Percentiles rank a stretch among this genome's conserved stretches.
Conservation (phyloP, 2,888 invertebrate species). For the Lasioglossum oenotherae region DNA sequence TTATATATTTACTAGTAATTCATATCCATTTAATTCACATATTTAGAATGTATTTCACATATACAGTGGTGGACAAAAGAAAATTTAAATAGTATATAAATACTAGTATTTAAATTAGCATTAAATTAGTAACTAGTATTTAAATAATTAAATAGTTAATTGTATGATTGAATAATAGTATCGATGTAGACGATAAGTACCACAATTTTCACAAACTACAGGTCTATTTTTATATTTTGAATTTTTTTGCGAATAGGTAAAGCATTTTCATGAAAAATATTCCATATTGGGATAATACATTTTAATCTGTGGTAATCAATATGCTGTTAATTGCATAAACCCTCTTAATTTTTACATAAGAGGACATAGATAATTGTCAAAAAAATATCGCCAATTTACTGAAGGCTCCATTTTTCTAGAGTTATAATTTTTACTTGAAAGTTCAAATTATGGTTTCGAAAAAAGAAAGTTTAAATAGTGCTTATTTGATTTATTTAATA, state of each 20-base stretch:
- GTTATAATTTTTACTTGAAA: background rate
- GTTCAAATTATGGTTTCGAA: background rate
- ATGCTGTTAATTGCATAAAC: background rate
- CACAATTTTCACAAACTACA: too few relatives aligned
- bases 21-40: background rate
- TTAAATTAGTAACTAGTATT: too few relatives aligned
- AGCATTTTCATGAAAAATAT: too few relatives aligned
- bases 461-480: background rate
- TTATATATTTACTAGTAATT: background rate
- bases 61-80: background rate
- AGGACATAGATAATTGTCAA: background rate
- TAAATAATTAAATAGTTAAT: too few relatives aligned
- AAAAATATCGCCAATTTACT: background rate
- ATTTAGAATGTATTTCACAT: background rate
- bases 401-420: background rate
- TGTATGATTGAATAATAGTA: too few relatives aligned
- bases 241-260: too few relatives aligned
- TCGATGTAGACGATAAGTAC: too few relatives aligned
- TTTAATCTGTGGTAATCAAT: too few relatives aligned
- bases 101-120: too few relatives aligned
- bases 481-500: too few relatives aligned
- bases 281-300: too few relatives aligned
- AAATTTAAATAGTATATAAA: background rate
- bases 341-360: background rate
- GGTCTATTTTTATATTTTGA: too few relatives aligned